Percentiles rank a stretch among this genome's conserved stretches.
Conservation (phyloP, 1,140 invertebrate species). For the Bradysia coprophila region DNA sequence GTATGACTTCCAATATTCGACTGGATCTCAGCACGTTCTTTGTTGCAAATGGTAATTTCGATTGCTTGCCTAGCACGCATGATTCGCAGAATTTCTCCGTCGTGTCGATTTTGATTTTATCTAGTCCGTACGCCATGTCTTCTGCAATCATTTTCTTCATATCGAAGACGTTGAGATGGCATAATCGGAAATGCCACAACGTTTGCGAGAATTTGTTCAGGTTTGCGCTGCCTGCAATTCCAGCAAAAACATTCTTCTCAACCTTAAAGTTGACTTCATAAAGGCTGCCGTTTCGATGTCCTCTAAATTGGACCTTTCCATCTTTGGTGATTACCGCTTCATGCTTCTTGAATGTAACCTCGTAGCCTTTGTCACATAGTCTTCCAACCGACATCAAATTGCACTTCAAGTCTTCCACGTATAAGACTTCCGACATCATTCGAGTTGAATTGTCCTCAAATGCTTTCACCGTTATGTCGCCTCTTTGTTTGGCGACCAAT, state of each 20-base stretch:
- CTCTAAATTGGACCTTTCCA: too few relatives aligned
- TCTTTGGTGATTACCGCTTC: too few relatives aligned
- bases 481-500: constrained; percentile 5
- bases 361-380: too few relatives aligned
- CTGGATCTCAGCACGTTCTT: too few relatives aligned
- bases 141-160: constrained; percentile 7
- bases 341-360: too few relatives aligned
- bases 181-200: background rate
- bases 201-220: too few relatives aligned
- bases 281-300: too few relatives aligned
- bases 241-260: background rate
- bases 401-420: background rate
- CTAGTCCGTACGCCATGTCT: constrained; percentile 1
- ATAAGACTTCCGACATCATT: background rate
- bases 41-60: constrained; percentile 6
- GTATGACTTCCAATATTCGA: too few relatives aligned
- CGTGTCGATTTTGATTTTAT: constrained; percentile 1
- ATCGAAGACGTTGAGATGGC: background rate
- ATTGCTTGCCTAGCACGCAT: constrained; percentile 7
- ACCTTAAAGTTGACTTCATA: background rate
- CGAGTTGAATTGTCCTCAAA: constrained; percentile 12
- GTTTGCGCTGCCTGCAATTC: background rate
- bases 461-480: constrained; percentile 6
- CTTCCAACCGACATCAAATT: background rate
- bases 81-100: constrained; percentile 8